phyloP scores from a whole-genome alignment of 1,140 invertebrate genomes.

The Drosophila pandora region DNA sequence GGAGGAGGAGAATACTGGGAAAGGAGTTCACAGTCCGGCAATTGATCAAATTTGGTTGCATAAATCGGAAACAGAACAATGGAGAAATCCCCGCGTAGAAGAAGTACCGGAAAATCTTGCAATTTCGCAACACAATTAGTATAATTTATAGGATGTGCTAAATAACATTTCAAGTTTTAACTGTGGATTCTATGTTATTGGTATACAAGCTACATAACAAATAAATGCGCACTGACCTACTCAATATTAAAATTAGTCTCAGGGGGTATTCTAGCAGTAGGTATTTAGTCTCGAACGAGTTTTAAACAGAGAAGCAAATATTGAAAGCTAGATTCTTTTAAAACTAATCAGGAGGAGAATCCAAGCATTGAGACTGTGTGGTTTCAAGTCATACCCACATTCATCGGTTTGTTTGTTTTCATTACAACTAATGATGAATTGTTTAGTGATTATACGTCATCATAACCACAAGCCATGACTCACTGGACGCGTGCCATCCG shows the following conservation, averaged over 20 bases:
- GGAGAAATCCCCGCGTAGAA: neutral
- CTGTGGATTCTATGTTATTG: neutral
- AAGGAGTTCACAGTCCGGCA: slow-evolving; percentile 8
- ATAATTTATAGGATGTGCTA: neutral
- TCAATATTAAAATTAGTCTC: neutral
- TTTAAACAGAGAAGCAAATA: neutral
- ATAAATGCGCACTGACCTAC: neutral
- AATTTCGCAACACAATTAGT: neutral
- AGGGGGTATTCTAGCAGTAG: neutral
- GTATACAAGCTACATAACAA: too few species aligned
- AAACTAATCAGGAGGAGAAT: neutral
- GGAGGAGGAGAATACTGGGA: neutral
- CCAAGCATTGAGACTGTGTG: neutral
- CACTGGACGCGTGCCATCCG: slow-evolving; percentile 19
- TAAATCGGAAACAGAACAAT: neutral
- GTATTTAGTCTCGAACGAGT: neutral
- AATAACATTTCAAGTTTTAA: neutral
- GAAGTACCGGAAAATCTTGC: neutral
- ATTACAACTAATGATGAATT: neutral
- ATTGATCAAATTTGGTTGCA: slow-evolving; percentile 1
- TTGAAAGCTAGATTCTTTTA: neutral
- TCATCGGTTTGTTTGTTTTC: slow-evolving; percentile 24
- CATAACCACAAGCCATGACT: slow-evolving; percentile 17
- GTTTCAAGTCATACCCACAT: slow-evolving; percentile 2
- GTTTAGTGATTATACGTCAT: slow-evolving; percentile 16